Conservation (phyloP, 2,888 invertebrate species). For the Rugalucina vietnamica region DNA sequence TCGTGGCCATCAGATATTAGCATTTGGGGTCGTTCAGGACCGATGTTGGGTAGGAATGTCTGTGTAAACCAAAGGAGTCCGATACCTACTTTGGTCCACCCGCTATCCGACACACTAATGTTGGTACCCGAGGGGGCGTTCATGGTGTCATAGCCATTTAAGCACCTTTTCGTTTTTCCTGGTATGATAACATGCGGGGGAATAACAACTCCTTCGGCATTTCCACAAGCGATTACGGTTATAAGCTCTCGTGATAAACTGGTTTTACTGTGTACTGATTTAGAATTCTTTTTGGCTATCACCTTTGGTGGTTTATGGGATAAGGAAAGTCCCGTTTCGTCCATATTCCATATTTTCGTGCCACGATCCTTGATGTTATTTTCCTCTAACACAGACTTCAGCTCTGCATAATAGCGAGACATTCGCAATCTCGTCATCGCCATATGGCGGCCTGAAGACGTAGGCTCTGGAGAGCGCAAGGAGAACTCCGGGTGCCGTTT, state of each 20-base stretch:
- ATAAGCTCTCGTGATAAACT: conserved; percentile 23
- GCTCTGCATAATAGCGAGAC: background rate
- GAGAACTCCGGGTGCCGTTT: conserved; percentile 38
- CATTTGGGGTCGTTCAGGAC: conserved; percentile 20
- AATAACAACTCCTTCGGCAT: conserved; percentile 34
- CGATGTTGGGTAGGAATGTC: conserved; percentile 34
- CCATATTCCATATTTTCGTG: conserved; percentile 51
- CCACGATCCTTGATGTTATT: background rate
- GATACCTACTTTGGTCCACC: conserved; percentile 41
- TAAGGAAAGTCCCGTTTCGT: conserved; percentile 33
- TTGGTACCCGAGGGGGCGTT: conserved; percentile 32
- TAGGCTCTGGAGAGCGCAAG: conserved; percentile 30
- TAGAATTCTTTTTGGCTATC: conserved; percentile 17
- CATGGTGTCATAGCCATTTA: conserved; percentile 21
- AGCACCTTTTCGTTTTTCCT: conserved; percentile 33
- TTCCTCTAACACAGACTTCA: conserved; percentile 18
- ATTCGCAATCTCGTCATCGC: conserved; percentile 32
- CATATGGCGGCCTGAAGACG: conserved; percentile 31
- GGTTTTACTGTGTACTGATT: conserved; percentile 25
- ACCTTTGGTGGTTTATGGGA: conserved; percentile 23
- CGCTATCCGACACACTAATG: conserved; percentile 29
- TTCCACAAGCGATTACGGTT: conserved; percentile 50
- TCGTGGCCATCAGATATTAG: conserved; percentile 15
- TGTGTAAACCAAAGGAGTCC: conserved; percentile 34
- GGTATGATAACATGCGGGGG: conserved; percentile 55